These are phyloP conservation scores for Gambusia holbrooki DNA, from an alignment of 2,113 vertebrate genomes.

Conservation along the genomic window DNA sequence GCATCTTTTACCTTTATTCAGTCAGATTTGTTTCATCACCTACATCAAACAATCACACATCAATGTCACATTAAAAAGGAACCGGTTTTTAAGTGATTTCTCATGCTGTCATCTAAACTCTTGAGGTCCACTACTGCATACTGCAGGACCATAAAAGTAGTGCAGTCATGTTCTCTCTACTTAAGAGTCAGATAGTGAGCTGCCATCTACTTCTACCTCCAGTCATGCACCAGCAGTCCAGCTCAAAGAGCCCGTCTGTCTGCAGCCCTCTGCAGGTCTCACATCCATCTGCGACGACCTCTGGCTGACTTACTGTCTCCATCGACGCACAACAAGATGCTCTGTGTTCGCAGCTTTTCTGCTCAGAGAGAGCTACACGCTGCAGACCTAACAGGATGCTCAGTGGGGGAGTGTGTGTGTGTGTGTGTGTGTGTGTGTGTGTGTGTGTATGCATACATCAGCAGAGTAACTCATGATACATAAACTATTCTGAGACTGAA, in stretches of 20 bases:
- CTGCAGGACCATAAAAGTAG: too few species aligned
- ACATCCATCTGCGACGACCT: constrained; percentile 12
- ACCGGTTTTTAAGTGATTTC: too few species aligned
- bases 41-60: too few species aligned
- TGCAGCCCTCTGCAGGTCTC: constrained; percentile 1
- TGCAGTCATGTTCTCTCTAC: constrained; percentile 2
- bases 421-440: too few species aligned
- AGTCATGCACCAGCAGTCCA: constrained; percentile 20
- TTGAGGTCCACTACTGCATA: too few species aligned
- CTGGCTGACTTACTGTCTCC: constrained; percentile 22
- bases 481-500: neutral
- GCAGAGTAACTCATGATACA: constrained; percentile 13
- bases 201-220: constrained; percentile 32
- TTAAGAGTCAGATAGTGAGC: constrained; percentile 4
- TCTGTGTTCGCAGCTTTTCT: constrained; percentile 3
- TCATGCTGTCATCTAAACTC: too few species aligned
- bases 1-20: too few species aligned
- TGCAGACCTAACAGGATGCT: constrained; percentile 7
- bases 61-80: too few species aligned
- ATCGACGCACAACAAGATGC: constrained; percentile 14
- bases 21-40: too few species aligned
- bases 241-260: constrained; percentile 40
- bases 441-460: constrained; percentile 4
- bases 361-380: constrained; percentile 4
- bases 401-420: neutral